Percentiles rank a stretch among this genome's conserved stretches.
Evolutionary conservation across 2,888 invertebrate genomes (phyloP).

Genomic region (Synergus laeviventris): DNA sequence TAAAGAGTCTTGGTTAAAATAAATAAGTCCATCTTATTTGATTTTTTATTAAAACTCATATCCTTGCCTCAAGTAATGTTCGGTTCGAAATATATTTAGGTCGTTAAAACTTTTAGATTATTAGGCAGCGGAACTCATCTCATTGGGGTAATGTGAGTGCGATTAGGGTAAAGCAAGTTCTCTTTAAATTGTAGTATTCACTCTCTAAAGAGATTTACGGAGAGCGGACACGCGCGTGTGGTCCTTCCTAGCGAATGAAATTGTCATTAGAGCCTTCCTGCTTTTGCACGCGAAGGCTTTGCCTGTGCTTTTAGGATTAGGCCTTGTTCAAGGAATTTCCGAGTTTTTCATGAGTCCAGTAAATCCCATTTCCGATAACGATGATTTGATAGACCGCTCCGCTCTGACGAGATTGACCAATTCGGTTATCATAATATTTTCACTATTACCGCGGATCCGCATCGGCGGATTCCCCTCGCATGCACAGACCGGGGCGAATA

Average conservation of each 20-base stretch:
- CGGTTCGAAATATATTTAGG: not conserved
- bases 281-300: slow-evolving; percentile 52
- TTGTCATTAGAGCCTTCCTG: slow-evolving; percentile 65
- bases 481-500: slow-evolving; percentile 49
- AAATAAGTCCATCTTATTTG: too few species aligned
- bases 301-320: slow-evolving; percentile 69
- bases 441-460: slow-evolving; percentile 61
- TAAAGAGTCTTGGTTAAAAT: too few species aligned
- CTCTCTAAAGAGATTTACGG: not conserved
- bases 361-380: slow-evolving; percentile 74
- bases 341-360: slow-evolving; percentile 64
- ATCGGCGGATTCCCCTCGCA: slow-evolving; percentile 56
- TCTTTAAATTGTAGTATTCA: not conserved
- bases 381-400: slow-evolving; percentile 72
- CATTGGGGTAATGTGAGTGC: not conserved
- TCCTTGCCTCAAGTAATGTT: too few species aligned
- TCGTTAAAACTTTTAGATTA: not conserved
- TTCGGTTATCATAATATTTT: slow-evolving; percentile 75
- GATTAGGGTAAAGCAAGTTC: not conserved
- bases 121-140: not conserved
- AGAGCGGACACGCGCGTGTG: not conserved
- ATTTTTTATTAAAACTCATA: too few species aligned
- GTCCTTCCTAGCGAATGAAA: slow-evolving; percentile 60
- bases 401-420: slow-evolving; percentile 64
- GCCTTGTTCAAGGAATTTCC: slow-evolving; percentile 61